Evolutionary conservation across 2,113 vertebrate species (phyloP).

Genomic region (Zosterops pallidus): DNA sequence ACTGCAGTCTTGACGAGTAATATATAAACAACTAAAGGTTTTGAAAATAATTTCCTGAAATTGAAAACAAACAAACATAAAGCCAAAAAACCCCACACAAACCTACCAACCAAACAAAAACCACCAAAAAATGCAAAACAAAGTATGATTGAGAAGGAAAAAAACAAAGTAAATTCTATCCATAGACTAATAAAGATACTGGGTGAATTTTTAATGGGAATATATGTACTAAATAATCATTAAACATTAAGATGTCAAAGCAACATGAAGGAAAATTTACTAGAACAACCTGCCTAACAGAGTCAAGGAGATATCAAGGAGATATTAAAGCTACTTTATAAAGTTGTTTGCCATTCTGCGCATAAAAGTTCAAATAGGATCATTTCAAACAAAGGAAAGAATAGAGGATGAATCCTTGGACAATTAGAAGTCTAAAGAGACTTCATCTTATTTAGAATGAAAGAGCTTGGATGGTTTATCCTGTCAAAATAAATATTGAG

Average conservation of each 20-base stretch:
- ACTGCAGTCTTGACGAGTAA: not conserved
- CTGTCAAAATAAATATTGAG: not conserved
- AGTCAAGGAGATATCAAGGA: not conserved
- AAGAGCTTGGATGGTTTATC: not conserved
- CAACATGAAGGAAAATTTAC: not conserved
- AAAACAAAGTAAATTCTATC: not conserved
- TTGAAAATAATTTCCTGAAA: not conserved
- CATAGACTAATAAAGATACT: not conserved
- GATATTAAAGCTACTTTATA: not conserved
- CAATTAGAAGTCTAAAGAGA: not conserved
- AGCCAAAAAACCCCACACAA: accelerated
- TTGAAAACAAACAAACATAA: not conserved
- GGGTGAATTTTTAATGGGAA: not conserved
- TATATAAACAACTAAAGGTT: not conserved
- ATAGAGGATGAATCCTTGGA: not conserved
- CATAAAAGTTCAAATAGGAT: not conserved
- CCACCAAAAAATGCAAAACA: not conserved
- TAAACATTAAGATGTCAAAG: not conserved
- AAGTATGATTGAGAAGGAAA: not conserved
- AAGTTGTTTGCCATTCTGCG: not conserved
- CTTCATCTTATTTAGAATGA: not conserved
- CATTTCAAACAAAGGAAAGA: not conserved
- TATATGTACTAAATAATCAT: not conserved
- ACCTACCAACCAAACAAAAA: not conserved
- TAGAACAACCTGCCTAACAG: not conserved